phyloP scores from a whole-genome alignment of 1,140 invertebrate species.

The Neuroterus valhalla region DNA sequence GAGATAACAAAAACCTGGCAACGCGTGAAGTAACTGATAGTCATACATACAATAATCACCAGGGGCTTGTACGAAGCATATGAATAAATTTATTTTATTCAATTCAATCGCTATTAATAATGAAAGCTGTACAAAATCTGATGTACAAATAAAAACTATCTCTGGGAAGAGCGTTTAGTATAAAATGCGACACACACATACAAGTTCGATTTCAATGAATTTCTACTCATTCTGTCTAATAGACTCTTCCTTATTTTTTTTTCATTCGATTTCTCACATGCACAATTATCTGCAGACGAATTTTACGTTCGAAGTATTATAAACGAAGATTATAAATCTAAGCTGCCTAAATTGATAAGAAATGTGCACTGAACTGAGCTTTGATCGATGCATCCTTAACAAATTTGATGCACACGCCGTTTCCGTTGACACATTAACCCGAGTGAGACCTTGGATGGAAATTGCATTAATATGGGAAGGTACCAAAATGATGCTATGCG shows the following conservation, averaged over 20 bases:
- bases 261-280: conserved; percentile 39
- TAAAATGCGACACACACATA: conserved; percentile 34
- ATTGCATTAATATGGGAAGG: neutral
- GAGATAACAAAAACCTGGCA: conserved; percentile 69
- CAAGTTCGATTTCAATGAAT: neutral
- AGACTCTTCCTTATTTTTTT: conserved; percentile 38
- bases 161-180: conserved; percentile 59
- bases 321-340: conserved; percentile 42
- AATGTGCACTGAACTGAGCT: conserved; percentile 62
- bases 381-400: conserved; percentile 45
- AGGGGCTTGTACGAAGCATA: conserved; percentile 71
- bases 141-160: conserved; percentile 74
- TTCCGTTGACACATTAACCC: neutral
- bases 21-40: conserved; percentile 55
- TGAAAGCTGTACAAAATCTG: conserved; percentile 75
- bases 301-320: conserved; percentile 47
- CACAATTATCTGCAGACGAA: conserved; percentile 34
- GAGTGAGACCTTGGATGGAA: too few relatives aligned
- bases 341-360: conserved; percentile 43
- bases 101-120: conserved; percentile 66
- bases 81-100: conserved; percentile 48
- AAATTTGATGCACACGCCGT: conserved; percentile 29
- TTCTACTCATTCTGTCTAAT: neutral
- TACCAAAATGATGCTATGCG: neutral
- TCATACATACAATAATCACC: conserved; percentile 47